phyloP scores from a whole-genome alignment of 2,113 vertebrate species.

The Patagioenas fasciata region DNA sequence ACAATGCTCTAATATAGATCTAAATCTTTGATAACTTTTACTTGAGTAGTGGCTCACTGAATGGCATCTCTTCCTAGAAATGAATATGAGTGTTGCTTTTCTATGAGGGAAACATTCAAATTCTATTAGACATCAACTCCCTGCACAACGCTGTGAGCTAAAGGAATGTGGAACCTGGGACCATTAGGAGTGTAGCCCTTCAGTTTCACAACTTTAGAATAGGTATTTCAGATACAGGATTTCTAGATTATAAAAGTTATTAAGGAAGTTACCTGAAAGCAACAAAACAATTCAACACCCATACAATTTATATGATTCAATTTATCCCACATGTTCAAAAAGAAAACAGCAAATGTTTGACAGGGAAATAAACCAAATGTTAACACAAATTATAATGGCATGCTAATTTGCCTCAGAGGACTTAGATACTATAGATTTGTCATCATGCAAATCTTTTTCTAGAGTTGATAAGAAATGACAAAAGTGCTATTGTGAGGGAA shows the following conservation, averaged over 20 bases:
- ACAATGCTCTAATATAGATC: background rate
- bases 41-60: background rate
- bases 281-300: background rate
- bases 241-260: background rate
- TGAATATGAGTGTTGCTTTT: background rate
- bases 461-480: background rate
- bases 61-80: background rate
- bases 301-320: background rate
- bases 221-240: background rate
- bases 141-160: background rate
- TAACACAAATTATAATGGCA: background rate
- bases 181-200: background rate
- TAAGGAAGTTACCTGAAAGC: background rate
- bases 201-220: background rate
- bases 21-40: background rate
- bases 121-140: background rate
- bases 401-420: background rate
- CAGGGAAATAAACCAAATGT: background rate
- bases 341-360: background rate
- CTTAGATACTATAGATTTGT: background rate
- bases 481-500: background rate
- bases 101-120: background rate
- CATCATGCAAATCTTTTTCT: background rate
- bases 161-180: background rate
- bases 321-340: background rate